Evolutionary conservation across 2,797 vertebrate species (phyloP), one percentile per base, ranked within the genome.

Genomic region (Sebastes glaucus): DNA sequence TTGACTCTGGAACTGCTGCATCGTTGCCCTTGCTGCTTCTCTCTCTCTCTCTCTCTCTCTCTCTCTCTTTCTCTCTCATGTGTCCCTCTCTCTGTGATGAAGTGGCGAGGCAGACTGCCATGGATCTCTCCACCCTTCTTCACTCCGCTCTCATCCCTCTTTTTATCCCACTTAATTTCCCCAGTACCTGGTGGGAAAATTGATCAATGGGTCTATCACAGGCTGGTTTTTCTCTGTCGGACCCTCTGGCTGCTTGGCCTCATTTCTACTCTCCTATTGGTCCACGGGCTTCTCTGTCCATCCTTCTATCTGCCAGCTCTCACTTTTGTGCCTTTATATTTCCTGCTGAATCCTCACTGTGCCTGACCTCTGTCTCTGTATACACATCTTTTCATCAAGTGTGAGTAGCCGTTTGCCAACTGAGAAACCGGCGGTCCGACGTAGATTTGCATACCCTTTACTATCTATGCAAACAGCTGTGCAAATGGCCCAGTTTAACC

Each of bases 161-260:
- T 80, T 79, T 78, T 74, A 78, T 63, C 79, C 62, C 56, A 72
- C 75, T 85, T 89, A 63, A 82, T 84, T 78, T 83, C 69, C 69
- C 62, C 20, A 14, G 49, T 32, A 69, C 25, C 83, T 83, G 75
- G 52, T 80, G 65, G 73, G 35, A 67, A 84, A 83, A 70, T 74
- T 77, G 80, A 88, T 88, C 87, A 80, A 73, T 78, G 74, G 73
- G 65, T 68, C 62, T 35, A 61, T 81, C 7, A 18, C 10, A 32
- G 52, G 30, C 67, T 25, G 33, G 7, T 77, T 80, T 80, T 69
- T 78, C 32, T 78, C 49, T 28, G 18, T 69, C 38, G 49, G 55
- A 75, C 65, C 67, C 49, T 71, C 74, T 38, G 18, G 69, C 60
- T 77, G 59, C 46, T 57, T 82, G 74, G 20, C 78, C 60, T 74